phyloP scores from a whole-genome alignment of 2,888 invertebrate genomes.

The Xiphydria camelus region DNA sequence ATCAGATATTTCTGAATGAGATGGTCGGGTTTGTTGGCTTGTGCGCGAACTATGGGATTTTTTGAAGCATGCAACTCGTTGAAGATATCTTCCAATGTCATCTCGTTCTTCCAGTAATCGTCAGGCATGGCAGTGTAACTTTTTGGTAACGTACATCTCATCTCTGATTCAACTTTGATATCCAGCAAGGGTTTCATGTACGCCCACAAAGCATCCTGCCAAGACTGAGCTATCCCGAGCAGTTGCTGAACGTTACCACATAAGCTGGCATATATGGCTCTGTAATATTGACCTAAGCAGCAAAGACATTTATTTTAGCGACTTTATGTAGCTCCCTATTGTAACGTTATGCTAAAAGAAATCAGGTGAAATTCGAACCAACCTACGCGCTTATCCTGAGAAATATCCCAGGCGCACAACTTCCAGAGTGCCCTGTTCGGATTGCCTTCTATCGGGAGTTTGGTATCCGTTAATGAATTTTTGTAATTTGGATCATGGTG shows the following conservation, averaged over 20 bases:
- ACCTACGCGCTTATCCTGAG: conserved; percentile 50
- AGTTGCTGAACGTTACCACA: conserved; percentile 82
- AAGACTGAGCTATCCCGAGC: conserved; percentile 76
- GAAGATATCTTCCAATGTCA: conserved; percentile 71
- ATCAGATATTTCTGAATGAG: conserved; percentile 84
- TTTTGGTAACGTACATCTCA: conserved; percentile 65
- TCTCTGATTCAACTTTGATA: conserved; percentile 79
- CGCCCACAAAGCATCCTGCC: conserved; percentile 92
- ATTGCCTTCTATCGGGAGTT: conserved; percentile 78
- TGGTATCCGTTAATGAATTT: conserved; percentile 40
- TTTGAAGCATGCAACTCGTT: conserved; percentile 67
- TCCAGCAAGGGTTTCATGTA: conserved; percentile 82
- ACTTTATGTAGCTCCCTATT: neutral
- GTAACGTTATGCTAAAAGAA: neutral
- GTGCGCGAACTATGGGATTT: conserved; percentile 61
- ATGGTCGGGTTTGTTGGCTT: conserved; percentile 70
- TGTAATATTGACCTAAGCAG: conserved; percentile 45
- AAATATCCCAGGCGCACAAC: conserved; percentile 68
- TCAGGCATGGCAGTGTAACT: conserved; percentile 65
- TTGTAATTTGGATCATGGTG: conserved; percentile 81
- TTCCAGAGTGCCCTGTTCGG: conserved; percentile 81
- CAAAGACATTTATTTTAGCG: neutral
- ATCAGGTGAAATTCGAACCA: conserved; percentile 13
- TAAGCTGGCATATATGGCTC: conserved; percentile 59
- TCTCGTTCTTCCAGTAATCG: conserved; percentile 72